Base-by-base conservation (phyloP, 2,888 invertebrate species). In the Maniola hyperantus region DNA sequence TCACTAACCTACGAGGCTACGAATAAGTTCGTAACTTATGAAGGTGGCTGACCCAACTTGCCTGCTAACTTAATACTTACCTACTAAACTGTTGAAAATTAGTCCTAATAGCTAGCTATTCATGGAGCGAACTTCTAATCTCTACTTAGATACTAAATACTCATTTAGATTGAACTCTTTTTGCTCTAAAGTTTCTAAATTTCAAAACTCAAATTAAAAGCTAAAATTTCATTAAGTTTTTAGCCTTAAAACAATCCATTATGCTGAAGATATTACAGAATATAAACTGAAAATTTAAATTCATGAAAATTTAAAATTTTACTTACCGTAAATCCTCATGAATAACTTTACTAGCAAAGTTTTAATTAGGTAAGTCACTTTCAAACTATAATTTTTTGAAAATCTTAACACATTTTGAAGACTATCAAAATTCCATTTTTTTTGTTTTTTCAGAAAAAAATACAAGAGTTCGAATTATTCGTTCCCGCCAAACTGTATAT, bases 401-500 rank as follows among this genome's bases (percentile, higher is more conserved):
- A 53, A 51, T 53, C n/a, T 7, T 62, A 10, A n/a, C 42, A 53
- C 53, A 42, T 53, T 26, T 42, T 18, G n/a, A 34, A 46, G 34
- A 34, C 2, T 0, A 2, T 13, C 7, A 20, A 46, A 46, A 8
- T 20, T 0, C 1, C 0, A 18, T 11, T n/a, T 15, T 15, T 2
- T 33, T 8, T 44, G 1, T 18, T 26, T 6, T 26, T 15, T 6
- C 13, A 51, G 6, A 54, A 44, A 63, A 54, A 44, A 53, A 59
- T 64, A 58, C 44, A 63, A 59, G 55, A 65, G 54, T 67, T 67
- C 69, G 66, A 59, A 67, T 67, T 68, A 51, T 44, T 59, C 64
- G 62, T 82, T 84, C 83, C 82, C 84, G 84, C 83, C 83, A 80
- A 78, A 73, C 72, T 73, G 67, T 65, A 62, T 48, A 67, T 69